Evolutionary conservation across 1,140 invertebrate species (phyloP), one percentile per base, ranked within the genome.

Genomic region (Oryctes rhinoceros): DNA sequence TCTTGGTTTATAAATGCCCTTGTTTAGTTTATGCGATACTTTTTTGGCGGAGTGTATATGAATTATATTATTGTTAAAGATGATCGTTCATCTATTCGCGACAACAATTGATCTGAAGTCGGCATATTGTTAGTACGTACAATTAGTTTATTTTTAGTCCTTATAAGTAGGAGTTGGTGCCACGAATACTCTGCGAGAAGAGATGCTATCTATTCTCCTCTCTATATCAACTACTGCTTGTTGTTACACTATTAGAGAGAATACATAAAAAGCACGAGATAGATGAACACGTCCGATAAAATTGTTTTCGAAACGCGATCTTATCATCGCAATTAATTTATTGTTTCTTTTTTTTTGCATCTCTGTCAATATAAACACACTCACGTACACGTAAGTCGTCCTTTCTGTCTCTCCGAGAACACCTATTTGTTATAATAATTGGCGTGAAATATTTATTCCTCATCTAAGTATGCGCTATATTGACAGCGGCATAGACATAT

Each of bases 311-410:
- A 24, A 35, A 71, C 18, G 18, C 6, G 65, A 71, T 71, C 24
- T 35, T 71, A 71, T 71, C 65, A 30, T 24, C 20, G 35, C 65
- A 24, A 35, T 71, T 35, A 71, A 71, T 71, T 37, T 71, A 37
- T 71, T 71, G 65, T 71, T 77, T 18, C 44, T 77, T 77, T 44
- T 77, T 30, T 49, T 76, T 77, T 0, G 35, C 76, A 18, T 77
- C 76, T 77, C 35, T 18, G 37, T 37, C 65, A 71, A 37, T 71
- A 44, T 3, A 44, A 44, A 44, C 39, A 44, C 5, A 44, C 39
- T 44, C 39, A 1, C 39, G 39, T 44, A 44, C 39, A 44, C 39
- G 9, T 44, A 44, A 0, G 9, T 10, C 9, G 39, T 44, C 0
- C 1, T 0, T 44, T 44, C 5, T 44, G 39, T 44, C 5, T 44